A percentile compares a stretch with the other conserved stretches of the same genome.
Conservation (phyloP, 1,140 invertebrate genomes). For the Drosophila guanche region DNA sequence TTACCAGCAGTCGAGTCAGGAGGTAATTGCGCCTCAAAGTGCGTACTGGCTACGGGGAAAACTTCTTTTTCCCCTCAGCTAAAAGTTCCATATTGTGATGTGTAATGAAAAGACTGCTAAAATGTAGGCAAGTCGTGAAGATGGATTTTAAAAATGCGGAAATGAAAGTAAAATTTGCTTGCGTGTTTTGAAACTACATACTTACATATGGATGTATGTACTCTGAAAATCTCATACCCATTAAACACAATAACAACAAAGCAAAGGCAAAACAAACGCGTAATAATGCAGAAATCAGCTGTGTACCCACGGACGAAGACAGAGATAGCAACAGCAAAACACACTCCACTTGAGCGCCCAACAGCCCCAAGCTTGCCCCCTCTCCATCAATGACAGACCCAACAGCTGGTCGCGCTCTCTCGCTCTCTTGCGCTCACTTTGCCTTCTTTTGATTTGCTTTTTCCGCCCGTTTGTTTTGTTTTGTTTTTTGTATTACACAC, state of each 20-base stretch:
- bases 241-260: slow-evolving; percentile 63
- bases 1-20: not conserved
- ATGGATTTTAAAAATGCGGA: slow-evolving; percentile 61
- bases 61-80: slow-evolving; percentile 27
- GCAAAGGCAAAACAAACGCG: slow-evolving; percentile 79
- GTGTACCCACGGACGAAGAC: slow-evolving; percentile 74
- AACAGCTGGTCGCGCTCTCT: slow-evolving; percentile 62
- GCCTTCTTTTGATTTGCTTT: slow-evolving; percentile 52
- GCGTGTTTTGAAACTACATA: slow-evolving; percentile 53
- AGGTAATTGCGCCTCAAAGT: slow-evolving; percentile 55
- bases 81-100: slow-evolving; percentile 28
- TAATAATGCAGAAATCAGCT: slow-evolving; percentile 83
- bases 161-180: slow-evolving; percentile 72
- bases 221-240: slow-evolving; percentile 55
- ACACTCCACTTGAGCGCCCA: slow-evolving; percentile 56
- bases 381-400: slow-evolving; percentile 22
- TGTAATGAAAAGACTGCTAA: slow-evolving; percentile 1
- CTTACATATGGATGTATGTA: not conserved
- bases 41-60: slow-evolving; percentile 48
- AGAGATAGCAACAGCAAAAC: slow-evolving; percentile 57
- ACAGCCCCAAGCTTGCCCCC: slow-evolving; percentile 21
- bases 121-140: slow-evolving; percentile 23
- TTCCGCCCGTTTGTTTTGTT: slow-evolving; percentile 59
- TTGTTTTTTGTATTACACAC: slow-evolving; percentile 29
- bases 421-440: slow-evolving; percentile 22